Evolutionary conservation across 1,140 invertebrate species (phyloP).

Genomic region (Pogonomyrmex californicus): DNA sequence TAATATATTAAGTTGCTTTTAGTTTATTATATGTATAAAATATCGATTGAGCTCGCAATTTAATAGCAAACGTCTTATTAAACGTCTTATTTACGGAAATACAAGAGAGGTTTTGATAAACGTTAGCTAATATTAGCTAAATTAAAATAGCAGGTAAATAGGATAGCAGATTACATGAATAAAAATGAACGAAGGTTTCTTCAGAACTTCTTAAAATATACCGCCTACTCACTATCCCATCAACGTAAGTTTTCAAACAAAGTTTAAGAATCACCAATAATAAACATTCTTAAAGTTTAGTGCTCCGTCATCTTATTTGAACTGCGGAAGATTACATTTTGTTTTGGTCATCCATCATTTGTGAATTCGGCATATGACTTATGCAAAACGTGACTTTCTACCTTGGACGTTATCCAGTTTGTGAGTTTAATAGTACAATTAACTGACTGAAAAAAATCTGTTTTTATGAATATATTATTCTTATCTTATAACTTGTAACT

Average conservation of each 20-base stretch:
- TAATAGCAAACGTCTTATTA: no score
- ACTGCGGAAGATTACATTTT: slow-evolving; percentile 37
- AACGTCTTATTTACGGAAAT: slow-evolving; percentile 5
- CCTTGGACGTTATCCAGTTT: slow-evolving; percentile 9
- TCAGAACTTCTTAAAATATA: slow-evolving; percentile 2
- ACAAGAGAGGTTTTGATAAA: neutral
- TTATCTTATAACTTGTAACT: neutral
- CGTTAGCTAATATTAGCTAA: neutral
- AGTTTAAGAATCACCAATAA: slow-evolving; percentile 44
- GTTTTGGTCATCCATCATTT: slow-evolving; percentile 37
- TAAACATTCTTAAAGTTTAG: slow-evolving; percentile 42
- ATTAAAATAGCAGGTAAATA: neutral
- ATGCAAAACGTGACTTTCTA: neutral
- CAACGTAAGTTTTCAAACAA: slow-evolving; percentile 25
- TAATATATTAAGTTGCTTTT: neutral
- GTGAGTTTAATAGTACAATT: slow-evolving; percentile 21
- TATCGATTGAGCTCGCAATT: neutral
- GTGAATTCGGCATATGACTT: slow-evolving; percentile 25
- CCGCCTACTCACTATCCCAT: neutral
- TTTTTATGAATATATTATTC: neutral
- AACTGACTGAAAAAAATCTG: neutral
- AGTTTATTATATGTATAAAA: neutral
- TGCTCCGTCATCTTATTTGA: slow-evolving; percentile 41
- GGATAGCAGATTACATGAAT: neutral
- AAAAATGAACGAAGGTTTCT: slow-evolving; percentile 4